Conservation (phyloP, 2,113 vertebrate species). For the Channa maculata region DNA sequence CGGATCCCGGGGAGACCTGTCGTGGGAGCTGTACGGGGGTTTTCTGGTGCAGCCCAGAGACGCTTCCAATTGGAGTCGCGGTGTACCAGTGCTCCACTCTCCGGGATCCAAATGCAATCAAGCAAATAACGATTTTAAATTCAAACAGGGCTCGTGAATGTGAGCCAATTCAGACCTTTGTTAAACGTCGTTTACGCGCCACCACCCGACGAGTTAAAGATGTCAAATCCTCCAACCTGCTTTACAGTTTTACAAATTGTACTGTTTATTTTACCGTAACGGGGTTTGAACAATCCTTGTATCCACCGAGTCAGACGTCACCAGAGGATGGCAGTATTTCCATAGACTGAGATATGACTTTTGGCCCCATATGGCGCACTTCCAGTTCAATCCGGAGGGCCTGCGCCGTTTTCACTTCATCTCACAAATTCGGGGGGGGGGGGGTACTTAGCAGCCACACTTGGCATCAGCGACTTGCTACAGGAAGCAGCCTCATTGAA, state of each 20-base stretch:
- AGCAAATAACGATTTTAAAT: slow-evolving; percentile 34
- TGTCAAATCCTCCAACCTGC: background rate
- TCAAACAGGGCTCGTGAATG: slow-evolving; percentile 15
- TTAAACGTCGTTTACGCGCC: slow-evolving; percentile 23
- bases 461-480: background rate
- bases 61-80: slow-evolving; percentile 53
- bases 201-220: slow-evolving; percentile 26
- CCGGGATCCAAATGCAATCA: slow-evolving; percentile 37
- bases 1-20: slow-evolving; percentile 75
- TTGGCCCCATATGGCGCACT: slow-evolving; percentile 50
- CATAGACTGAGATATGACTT: slow-evolving; percentile 38
- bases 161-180: background rate
- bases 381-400: slow-evolving; percentile 9
- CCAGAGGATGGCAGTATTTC: slow-evolving; percentile 70
- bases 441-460: background rate
- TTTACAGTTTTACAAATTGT: background rate
- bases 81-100: slow-evolving; percentile 41
- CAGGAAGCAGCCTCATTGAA: too few species aligned
- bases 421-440: background rate
- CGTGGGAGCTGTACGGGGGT: slow-evolving; percentile 62
- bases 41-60: slow-evolving; percentile 67
- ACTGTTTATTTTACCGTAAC: background rate
- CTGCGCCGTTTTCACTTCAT: slow-evolving; percentile 5
- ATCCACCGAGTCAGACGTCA: slow-evolving; percentile 4
- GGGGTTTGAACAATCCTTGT: background rate